Evolutionary conservation across 1,140 invertebrate genomes (phyloP), one percentile per base, ranked within the genome.

Genomic region (Nomia melanderi): DNA sequence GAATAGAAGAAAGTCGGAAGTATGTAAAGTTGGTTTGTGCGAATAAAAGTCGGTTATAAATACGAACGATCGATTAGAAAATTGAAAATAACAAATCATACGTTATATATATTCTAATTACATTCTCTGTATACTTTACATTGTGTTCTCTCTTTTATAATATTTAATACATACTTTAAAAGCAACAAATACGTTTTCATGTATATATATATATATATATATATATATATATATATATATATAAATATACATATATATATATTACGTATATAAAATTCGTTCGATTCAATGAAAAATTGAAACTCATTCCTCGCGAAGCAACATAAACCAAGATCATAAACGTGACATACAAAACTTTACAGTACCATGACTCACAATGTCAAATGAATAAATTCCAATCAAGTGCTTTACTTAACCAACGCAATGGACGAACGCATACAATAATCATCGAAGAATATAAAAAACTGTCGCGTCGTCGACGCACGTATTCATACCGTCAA

Each of bases 101-200:
- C 29, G 25, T 63, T 9, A 2, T 73, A 20, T n/a, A n/a, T 29
- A 73, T 63, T 63, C 44, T 73, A 62, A 50, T 53, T 50, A 39
- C 14, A n/a, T 63, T 73, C 29, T 44, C 9, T 27, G 57, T 72
- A 33, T 62, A 72, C 56, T 47, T 29, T 72, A 62, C 14, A 62
- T 36, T 50, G n/a, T n/a, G n/a, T n/a, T n/a, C n/a, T 71, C 2
- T 14, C 2, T 25, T 23, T 57, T 36, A 50, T 62, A 50, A 62
- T 50, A 62, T 41, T 47, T 29, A 62, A 60, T 27, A 4, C 31
- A 0, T 50, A 50, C 29, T 36, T 36, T 29, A 36, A 62, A 29
- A 25, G 44, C 41, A 33, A 29, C 14, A 23, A 33, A 62, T 27
- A 36, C 20, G 20, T 44, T 17, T 44, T 14, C 17, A 44, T 44